Conservation (phyloP, 2,113 vertebrate genomes). For the Bos indicus region DNA sequence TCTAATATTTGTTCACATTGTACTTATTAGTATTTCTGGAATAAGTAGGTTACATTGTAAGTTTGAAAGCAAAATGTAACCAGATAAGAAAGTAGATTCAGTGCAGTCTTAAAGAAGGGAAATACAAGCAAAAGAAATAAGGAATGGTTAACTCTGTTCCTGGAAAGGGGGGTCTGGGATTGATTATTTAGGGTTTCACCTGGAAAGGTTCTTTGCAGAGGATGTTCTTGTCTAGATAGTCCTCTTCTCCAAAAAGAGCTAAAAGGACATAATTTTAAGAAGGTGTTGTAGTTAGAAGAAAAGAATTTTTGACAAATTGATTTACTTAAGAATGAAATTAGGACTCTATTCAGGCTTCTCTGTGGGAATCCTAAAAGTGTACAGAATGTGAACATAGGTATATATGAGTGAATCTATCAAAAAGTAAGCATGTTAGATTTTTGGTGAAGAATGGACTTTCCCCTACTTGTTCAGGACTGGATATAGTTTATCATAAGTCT, state of each 20-base stretch:
- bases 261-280: not conserved
- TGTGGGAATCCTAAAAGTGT: not conserved
- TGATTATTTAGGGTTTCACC: not conserved
- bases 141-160: not conserved
- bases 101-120: not conserved
- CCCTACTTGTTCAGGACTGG: not conserved
- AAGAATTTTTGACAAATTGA: not conserved
- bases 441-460: not conserved
- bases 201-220: not conserved
- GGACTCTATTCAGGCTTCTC: not conserved
- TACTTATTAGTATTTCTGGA: not conserved
- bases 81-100: not conserved
- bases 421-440: not conserved
- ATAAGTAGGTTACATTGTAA: not conserved
- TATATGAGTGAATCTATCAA: not conserved
- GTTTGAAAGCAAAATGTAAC: not conserved
- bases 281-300: not conserved
- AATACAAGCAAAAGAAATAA: not conserved
- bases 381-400: not conserved
- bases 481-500: not conserved
- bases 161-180: not conserved
- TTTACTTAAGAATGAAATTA: not conserved
- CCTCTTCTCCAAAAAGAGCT: not conserved
- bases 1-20: not conserved
- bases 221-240: not conserved